Base-by-base conservation (phyloP, 2,113 vertebrate species). In the Larimichthys polyactis region DNA sequence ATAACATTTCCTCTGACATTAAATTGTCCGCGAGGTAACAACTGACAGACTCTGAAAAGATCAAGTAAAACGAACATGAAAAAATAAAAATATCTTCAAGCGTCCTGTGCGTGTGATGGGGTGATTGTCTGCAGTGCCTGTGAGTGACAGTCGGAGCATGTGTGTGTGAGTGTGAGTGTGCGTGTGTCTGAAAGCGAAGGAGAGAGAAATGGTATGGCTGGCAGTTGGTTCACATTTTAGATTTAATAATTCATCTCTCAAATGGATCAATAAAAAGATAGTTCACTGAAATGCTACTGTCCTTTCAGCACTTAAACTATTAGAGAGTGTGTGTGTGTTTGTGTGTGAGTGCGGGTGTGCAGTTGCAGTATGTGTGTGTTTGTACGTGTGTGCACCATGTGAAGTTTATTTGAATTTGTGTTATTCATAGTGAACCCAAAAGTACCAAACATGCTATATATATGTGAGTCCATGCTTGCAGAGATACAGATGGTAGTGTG, bases 231-330 rank as follows among this genome's bases (percentile, higher is more conserved):
- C 76, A 81, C 69, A 43, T 81, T 81, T 83, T 59, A 75, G 19
- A 78, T 83, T 75, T 62, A 83, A 85, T 90, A 78, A 81, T 86
- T 81, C 32, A 90, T 81, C 75, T 75, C 67, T 82, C 64, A 86
- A 83, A 83, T 79, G 58, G 83, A 81, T 88, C 85, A 86, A 90
- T 88, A 81, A 78, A 86, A 86, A 71, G 22, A 70, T 24, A 69
- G 67, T 73, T 80, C 44, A 57, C 15, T 77, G 69, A 83, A 64
- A 89, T 81, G 70, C 60, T 74, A 70, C 75, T 71, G 49, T 75
- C 72, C 70, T 74, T 85, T 78, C 71, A 59, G 55, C 73, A 86
- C 59, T 83, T 83, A 76, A 63, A 78, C 22, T 83, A 81, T 83
- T 76, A 85, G 32, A 27, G 51, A 44, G 43, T 57, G 55, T 60